Percentiles rank a stretch among this genome's conserved stretches.
phyloP scores from a whole-genome alignment of 2,888 invertebrate genomes.

The Tolmerus cingulatus region DNA sequence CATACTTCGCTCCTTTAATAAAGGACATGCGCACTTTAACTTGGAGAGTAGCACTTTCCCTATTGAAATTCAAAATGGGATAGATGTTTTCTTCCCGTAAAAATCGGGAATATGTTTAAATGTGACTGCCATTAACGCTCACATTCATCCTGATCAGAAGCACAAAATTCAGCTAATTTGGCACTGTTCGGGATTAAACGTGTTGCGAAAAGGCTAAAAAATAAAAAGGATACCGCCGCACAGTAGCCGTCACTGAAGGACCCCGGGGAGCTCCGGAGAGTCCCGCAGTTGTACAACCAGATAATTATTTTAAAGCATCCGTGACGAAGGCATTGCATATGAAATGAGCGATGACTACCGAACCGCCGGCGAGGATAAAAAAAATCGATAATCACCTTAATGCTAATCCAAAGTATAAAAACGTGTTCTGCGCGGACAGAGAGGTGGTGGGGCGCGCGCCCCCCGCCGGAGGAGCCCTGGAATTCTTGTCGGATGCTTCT shows the following conservation, averaged over 20 bases:
- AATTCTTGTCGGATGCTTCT: constrained; percentile 50
- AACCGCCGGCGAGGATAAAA: constrained; percentile 44
- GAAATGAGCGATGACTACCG: constrained; percentile 46
- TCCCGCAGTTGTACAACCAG: neutral
- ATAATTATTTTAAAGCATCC: constrained; percentile 20
- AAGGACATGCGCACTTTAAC: neutral
- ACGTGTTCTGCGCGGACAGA: constrained; percentile 57
- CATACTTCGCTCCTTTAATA: neutral
- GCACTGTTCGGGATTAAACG: constrained; percentile 47
- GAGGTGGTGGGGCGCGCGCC: constrained; percentile 42
- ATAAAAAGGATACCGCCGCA: neutral
- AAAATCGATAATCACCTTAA: constrained; percentile 45
- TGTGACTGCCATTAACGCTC: neutral
- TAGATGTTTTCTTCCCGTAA: neutral
- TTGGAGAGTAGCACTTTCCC: neutral
- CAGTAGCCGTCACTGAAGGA: neutral
- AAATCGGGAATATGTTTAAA: neutral
- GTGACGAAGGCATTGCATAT: constrained; percentile 48
- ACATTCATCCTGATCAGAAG: neutral
- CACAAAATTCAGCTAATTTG: constrained; percentile 42
- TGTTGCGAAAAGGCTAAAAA: constrained; percentile 17
- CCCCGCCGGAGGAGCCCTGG: constrained; percentile 35
- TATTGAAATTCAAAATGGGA: neutral
- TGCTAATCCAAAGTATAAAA: constrained; percentile 60
- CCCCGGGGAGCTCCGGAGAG: neutral